Conservation (phyloP, 2,113 vertebrate species). For the Tragelaphus buxtoni region DNA sequence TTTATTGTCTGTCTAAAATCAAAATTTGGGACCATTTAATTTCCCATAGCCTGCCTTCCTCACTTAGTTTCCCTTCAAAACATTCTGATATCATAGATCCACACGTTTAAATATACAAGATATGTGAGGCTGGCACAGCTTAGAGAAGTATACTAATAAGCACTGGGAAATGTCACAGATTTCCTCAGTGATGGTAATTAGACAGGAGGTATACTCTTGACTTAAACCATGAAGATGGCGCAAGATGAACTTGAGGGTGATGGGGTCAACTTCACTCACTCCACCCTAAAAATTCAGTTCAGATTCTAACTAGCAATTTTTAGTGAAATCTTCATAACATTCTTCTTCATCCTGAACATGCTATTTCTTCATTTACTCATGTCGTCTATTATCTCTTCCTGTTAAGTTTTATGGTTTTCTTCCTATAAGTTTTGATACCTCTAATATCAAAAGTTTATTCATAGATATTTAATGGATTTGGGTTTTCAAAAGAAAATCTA, state of each 20-base stretch:
- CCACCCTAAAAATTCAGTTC: neutral
- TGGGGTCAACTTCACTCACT: neutral
- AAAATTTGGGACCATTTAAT: neutral
- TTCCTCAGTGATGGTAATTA: neutral
- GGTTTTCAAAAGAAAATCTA: neutral
- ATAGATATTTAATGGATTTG: neutral
- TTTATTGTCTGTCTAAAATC: neutral
- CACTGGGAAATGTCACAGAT: neutral
- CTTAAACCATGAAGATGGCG: neutral
- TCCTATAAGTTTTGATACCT: neutral
- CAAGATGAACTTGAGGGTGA: neutral
- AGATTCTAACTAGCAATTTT: neutral
- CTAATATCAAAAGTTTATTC: neutral
- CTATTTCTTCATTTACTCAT: neutral
- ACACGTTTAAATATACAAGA: neutral
- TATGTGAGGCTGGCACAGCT: neutral
- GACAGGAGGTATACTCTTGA: neutral
- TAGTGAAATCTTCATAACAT: neutral
- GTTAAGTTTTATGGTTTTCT: neutral
- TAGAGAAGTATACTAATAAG: neutral
- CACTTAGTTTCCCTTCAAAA: neutral
- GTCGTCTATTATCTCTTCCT: neutral
- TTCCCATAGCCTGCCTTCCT: neutral
- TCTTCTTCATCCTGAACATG: neutral
- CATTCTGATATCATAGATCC: neutral